Conservation (phyloP, 2,888 invertebrate genomes). For the Odontocolon sp. region DNA sequence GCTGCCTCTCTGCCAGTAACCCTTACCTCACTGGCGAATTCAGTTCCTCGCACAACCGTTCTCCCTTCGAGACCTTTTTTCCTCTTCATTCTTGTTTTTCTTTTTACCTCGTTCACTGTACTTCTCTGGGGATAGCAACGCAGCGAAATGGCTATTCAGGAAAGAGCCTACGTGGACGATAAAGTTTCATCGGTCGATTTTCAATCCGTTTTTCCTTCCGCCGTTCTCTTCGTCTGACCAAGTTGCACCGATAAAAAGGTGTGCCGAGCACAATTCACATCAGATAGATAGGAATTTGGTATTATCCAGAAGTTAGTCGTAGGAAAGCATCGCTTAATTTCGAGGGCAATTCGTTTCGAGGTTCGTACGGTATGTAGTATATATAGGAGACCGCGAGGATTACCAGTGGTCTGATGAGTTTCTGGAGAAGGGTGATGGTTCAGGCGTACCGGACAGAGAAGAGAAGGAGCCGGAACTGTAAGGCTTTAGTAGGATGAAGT, state of each 20-base stretch:
- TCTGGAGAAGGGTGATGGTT: constrained; percentile 69
- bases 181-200: background rate
- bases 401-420: constrained; percentile 79
- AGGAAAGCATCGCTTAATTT: constrained; percentile 74
- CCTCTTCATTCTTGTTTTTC: constrained; percentile 54
- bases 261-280: constrained; percentile 22
- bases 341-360: constrained; percentile 75
- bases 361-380: constrained; percentile 35
- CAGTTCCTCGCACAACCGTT: constrained; percentile 29
- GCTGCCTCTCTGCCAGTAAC: no score
- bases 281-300: constrained; percentile 60
- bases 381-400: constrained; percentile 73
- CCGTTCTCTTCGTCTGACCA: constrained; percentile 1
- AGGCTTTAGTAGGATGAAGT: constrained; percentile 68
- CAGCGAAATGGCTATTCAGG: constrained; percentile 44
- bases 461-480: constrained; percentile 64
- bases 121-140: background rate
- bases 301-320: constrained; percentile 62
- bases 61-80: constrained; percentile 52
- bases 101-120: constrained; percentile 29
- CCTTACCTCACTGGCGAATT: constrained; percentile 44
- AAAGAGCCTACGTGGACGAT: constrained; percentile 4
- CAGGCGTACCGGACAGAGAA: constrained; percentile 65
- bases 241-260: background rate
- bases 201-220: background rate